Conservation (phyloP, 2,113 vertebrate species). For the Leptobrachium ailaonicum region DNA sequence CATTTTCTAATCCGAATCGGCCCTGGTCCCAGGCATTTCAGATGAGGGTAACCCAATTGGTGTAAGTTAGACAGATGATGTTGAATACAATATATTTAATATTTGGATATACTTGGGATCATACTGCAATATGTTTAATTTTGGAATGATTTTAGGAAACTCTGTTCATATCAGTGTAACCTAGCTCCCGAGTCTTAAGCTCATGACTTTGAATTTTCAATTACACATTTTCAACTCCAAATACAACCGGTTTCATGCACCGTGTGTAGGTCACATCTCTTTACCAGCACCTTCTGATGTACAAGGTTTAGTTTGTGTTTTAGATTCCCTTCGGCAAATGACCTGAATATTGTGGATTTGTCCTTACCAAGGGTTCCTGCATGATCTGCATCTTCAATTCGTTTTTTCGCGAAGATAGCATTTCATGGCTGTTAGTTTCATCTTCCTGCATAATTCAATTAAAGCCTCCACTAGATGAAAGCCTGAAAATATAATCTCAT, state of each 20-base stretch:
- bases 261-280: not conserved
- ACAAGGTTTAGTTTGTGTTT: not conserved
- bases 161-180: too few relatives aligned
- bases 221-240: not conserved
- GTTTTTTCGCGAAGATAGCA: not conserved
- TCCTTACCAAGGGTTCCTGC: not conserved
- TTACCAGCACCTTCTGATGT: constrained; percentile 4
- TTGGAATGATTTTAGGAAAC: too few relatives aligned
- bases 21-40: too few relatives aligned
- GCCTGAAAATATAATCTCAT: not conserved
- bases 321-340: not conserved
- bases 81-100: too few relatives aligned
- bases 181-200: too few relatives aligned
- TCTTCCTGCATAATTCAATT: constrained; percentile 13
- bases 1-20: too few relatives aligned
- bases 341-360: not conserved
- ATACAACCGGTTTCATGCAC: not conserved
- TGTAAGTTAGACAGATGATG: too few relatives aligned
- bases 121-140: too few relatives aligned
- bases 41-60: too few relatives aligned
- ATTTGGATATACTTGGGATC: too few relatives aligned
- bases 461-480: not conserved
- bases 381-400: not conserved
- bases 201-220: not conserved
- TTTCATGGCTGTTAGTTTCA: not conserved